Percentiles rank a stretch among this genome's conserved stretches.
Evolutionary conservation across 2,888 invertebrate species (phyloP).

Genomic region (Lepidochrysops patricia): DNA sequence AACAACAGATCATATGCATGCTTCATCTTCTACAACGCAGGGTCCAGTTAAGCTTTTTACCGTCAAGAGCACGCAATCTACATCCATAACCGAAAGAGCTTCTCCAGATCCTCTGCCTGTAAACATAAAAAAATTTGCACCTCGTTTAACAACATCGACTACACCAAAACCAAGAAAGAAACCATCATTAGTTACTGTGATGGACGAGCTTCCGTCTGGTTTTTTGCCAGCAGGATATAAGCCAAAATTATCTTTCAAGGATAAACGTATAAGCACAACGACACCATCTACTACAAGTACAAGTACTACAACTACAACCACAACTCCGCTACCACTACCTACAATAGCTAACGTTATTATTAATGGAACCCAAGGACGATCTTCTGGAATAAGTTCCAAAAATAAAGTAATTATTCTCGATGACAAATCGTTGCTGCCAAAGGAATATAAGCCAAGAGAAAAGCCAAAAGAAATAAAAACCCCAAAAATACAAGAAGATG

Average conservation of each 20-base stretch:
- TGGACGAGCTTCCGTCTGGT: constrained; percentile 74
- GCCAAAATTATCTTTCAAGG: constrained; percentile 66
- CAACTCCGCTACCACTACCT: constrained; percentile 25
- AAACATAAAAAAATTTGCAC: constrained; percentile 79
- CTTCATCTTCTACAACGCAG: constrained; percentile 37
- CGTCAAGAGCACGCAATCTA: constrained; percentile 63
- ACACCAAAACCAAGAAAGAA: constrained; percentile 63
- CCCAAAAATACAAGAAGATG: constrained; percentile 69
- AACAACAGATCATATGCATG: constrained; percentile 46
- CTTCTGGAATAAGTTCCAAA: constrained; percentile 71
- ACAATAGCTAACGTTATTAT: constrained; percentile 38
- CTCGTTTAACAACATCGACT: constrained; percentile 57
- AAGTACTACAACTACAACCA: constrained; percentile 26
- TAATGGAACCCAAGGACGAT: constrained; percentile 63
- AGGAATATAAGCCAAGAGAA: constrained; percentile 68
- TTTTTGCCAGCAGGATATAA: constrained; percentile 79
- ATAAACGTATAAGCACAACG: constrained; percentile 65
- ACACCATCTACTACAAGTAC: constrained; percentile 36
- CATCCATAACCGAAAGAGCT: constrained; percentile 66
- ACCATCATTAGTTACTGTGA: constrained; percentile 58
- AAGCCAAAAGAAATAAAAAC: constrained; percentile 53
- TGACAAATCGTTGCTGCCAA: constrained; percentile 68
- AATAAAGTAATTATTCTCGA: constrained; percentile 75
- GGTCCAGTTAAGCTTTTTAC: constrained; percentile 61
- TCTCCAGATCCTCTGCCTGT: constrained; percentile 76